Evolutionary conservation across 92 coral and sea anemone genomes (phyloP).

Genomic region (Parazoanthus atlanticus): DNA sequence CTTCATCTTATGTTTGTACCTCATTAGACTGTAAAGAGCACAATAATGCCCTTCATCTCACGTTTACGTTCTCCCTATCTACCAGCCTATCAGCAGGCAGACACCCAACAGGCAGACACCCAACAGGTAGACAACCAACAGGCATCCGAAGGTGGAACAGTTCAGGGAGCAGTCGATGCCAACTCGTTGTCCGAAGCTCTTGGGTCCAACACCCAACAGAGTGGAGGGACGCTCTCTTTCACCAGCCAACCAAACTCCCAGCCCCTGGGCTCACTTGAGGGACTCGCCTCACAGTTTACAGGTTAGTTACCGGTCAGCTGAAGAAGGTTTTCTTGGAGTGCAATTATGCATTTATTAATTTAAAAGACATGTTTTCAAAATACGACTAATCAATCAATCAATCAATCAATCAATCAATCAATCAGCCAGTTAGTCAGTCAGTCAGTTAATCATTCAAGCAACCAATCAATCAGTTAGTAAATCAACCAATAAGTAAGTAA

Average conservation of each 20-base stretch:
- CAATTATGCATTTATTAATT: too few species aligned
- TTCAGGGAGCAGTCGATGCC: background rate
- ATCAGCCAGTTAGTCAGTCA: too few species aligned
- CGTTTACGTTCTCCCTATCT: background rate
- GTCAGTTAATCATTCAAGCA: too few species aligned
- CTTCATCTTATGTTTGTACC: background rate
- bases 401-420: too few species aligned
- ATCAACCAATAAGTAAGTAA: too few species aligned
- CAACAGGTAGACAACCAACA: background rate
- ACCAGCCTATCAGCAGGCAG: conserved; percentile 13
- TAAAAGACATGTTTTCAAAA: too few species aligned
- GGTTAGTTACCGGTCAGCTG: background rate
- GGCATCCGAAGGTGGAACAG: background rate
- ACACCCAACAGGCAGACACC: too few species aligned
- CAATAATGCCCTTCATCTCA: background rate
- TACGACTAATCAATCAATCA: too few species aligned
- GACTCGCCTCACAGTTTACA: conserved; percentile 1
- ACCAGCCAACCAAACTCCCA: conserved; percentile 15
- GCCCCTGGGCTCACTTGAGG: conserved; percentile 6
- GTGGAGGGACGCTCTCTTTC: conserved; percentile 19
- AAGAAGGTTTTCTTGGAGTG: too few species aligned
- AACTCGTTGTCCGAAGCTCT: conserved; percentile 20
- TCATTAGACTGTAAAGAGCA: too few species aligned
- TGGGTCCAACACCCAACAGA: conserved; percentile 1
- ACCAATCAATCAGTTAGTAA: too few species aligned